Conservation (phyloP, 2,797 vertebrate genomes). For the Argyrosomus regius region DNA sequence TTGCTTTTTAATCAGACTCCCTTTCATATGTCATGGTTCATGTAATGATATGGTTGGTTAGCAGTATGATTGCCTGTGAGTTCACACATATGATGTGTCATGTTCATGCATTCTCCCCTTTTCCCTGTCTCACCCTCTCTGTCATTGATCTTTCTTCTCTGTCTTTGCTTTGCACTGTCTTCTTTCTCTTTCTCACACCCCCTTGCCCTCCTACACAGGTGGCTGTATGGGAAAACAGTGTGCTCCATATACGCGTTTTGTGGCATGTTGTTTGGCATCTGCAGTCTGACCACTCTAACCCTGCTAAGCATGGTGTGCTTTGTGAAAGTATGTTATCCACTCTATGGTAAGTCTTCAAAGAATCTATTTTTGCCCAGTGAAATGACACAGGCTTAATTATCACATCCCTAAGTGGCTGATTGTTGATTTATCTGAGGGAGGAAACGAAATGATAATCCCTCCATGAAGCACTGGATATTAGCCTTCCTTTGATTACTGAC, state of each 20-base stretch:
- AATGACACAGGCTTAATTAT: constrained; percentile 48
- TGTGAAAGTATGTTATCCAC: constrained; percentile 89
- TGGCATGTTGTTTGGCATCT: constrained; percentile 87
- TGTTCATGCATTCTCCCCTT: constrained; percentile 27
- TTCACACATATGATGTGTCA: constrained; percentile 25
- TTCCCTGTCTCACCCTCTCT: constrained; percentile 21
- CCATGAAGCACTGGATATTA: constrained; percentile 45
- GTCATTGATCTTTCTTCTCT: constrained; percentile 46
- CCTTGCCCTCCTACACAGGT: constrained; percentile 69
- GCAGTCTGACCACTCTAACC: constrained; percentile 87
- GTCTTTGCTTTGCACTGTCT: constrained; percentile 13
- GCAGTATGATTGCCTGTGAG: constrained; percentile 22
- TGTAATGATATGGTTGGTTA: constrained; percentile 34
- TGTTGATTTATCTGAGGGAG: constrained; percentile 60
- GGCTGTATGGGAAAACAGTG: constrained; percentile 81
- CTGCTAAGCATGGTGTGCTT: constrained; percentile 88
- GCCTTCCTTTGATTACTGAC: constrained; percentile 70
- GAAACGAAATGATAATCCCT: constrained; percentile 52
- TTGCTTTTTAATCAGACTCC: background rate
- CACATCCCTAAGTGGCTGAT: constrained; percentile 45
- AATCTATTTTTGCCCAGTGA: constrained; percentile 26
- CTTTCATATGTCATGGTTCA: constrained; percentile 30
- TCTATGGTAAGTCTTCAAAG: constrained; percentile 83
- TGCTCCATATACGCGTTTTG: constrained; percentile 87
- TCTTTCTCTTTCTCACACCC: constrained; percentile 41